Base-by-base conservation (phyloP, 2,113 vertebrate genomes). In the Dicrurus megarhynchus region DNA sequence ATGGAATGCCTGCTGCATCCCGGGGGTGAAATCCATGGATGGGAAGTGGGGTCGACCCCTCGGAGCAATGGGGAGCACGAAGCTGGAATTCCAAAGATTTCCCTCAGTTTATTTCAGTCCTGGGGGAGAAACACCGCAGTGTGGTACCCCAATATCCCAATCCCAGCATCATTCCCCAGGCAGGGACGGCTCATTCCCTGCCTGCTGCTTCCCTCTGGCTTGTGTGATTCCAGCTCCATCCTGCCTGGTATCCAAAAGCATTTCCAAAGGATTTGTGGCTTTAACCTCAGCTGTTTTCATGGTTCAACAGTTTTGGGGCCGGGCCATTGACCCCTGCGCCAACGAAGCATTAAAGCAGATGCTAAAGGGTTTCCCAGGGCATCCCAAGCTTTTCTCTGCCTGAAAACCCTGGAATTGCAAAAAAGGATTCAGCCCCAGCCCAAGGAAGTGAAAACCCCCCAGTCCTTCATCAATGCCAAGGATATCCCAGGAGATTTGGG, bases 1-100 rank as follows among this genome's bases (percentile, higher is more conserved):
- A 0, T 3, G 44, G 28, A 8, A 37, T 56, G 15, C 52, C 53
- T 14, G 3, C 50, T 37, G 47, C 30, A 44, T 22, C 24, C 81
- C 7, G 4, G 27, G 46, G 27, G 1, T 15, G 37, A 57, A 42
- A n/a, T 21, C 57, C 70, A 23, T 2, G 39, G 39, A 32, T 15
- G 9, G 16, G 46, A 35, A 55, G 18, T 5, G 28, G 16, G 6
- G 1, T 35, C 0, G 0, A 20, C 18, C 17, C 30, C 37, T 13
- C 41, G 2, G 1, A 78, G 28, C 10, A 21, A 11, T 13, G 12
- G 12, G 27, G 7, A 69, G 24, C 8, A 18, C 18, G 26, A 74
- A 32, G 27, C 21, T 42, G 44, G 64, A 61, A 79, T 76, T 32
- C 42, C 11, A 19, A 59, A 61, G 15, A 10, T 60, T 75, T 77